Conservation (phyloP, 2,888 invertebrate genomes). For the Congeria kusceri region DNA sequence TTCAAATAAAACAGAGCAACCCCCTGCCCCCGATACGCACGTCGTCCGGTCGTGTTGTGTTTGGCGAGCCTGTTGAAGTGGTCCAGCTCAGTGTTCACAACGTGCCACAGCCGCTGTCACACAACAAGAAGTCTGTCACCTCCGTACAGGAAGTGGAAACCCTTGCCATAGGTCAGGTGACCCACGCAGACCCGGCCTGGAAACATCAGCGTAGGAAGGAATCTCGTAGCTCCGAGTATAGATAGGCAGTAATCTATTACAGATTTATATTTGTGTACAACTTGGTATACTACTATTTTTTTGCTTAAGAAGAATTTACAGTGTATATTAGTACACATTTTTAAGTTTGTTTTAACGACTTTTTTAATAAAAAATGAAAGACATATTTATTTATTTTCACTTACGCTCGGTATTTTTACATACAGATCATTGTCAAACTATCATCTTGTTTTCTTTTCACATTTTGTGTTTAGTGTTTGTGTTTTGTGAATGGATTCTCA, state of each 20-base stretch:
- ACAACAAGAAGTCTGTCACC: constrained; percentile 46
- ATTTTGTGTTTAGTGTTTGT: too few species aligned
- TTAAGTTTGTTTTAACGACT: too few species aligned
- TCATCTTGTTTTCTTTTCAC: too few species aligned
- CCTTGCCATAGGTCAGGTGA: constrained; percentile 77
- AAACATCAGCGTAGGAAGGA: constrained; percentile 70
- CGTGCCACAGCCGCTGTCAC: constrained; percentile 53
- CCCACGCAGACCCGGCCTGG: constrained; percentile 67
- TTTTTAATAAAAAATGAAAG: too few species aligned
- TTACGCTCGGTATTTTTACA: too few species aligned
- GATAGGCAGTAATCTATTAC: constrained; percentile 15
- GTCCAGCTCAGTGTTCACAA: constrained; percentile 69
- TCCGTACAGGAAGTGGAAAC: constrained; percentile 71
- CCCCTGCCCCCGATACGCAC: constrained; percentile 73
- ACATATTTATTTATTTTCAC: too few species aligned
- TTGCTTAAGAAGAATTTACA: too few species aligned
- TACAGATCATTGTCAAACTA: too few species aligned
- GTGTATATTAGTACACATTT: too few species aligned
- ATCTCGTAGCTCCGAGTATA: constrained; percentile 77
- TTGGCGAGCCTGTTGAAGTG: constrained; percentile 62
- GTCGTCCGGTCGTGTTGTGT: constrained; percentile 58
- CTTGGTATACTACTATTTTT: too few species aligned
- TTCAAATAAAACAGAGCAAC: constrained; percentile 60
- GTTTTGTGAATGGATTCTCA: too few species aligned
- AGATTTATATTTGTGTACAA: too few species aligned